Evolutionary conservation across 2,797 vertebrate species (phyloP), one percentile per base, ranked within the genome.

Genomic region (Rhynchonycteris naso): DNA sequence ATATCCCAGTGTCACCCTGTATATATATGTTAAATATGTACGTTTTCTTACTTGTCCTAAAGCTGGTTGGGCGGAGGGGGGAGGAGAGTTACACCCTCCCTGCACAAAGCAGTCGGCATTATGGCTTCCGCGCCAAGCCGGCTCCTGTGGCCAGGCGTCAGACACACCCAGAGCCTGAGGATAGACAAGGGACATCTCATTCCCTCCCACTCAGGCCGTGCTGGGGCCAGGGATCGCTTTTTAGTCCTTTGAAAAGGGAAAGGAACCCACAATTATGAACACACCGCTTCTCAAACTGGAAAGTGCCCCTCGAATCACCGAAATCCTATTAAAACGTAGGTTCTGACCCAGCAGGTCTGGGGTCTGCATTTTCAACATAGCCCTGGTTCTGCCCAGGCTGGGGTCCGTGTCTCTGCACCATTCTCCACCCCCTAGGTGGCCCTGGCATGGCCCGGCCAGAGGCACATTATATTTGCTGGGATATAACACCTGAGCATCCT

Each of bases 221-320:
- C 58, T 11, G 85, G 58, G 50, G n/a, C 26, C 59, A 8, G 2
- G 2, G 28, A 16, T 11, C 13, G 9, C 43, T 0, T 7, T 28
- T 19, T 8, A 24, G 14, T 18, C 21, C 43, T 75, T 59, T 26
- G 69, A 28, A 30, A n/a, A 52, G 11, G 30, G 69, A 26, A 21
- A 24, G 13, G 38, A 14, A 26, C 26, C 33, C 1, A 4, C 30
- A 0, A 56, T 59, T 9, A 50, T 0, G 28, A 47, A 14, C 9
- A 14, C 24, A 9, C 65, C 0, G 4, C 19, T 7, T 56, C n/a
- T 58, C 82, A n/a, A 38, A 7, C 16, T 0, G 13, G 1, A 0
- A 19, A 4, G 14, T 43, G 43, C 65, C 8, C 16, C 24, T 47
- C 0, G 1, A 35, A 6, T 15, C 5, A 10, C 24, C 0, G 0